phyloP scores from a whole-genome alignment of 1,140 invertebrate genomes.

The Tetramorium simillimum region DNA sequence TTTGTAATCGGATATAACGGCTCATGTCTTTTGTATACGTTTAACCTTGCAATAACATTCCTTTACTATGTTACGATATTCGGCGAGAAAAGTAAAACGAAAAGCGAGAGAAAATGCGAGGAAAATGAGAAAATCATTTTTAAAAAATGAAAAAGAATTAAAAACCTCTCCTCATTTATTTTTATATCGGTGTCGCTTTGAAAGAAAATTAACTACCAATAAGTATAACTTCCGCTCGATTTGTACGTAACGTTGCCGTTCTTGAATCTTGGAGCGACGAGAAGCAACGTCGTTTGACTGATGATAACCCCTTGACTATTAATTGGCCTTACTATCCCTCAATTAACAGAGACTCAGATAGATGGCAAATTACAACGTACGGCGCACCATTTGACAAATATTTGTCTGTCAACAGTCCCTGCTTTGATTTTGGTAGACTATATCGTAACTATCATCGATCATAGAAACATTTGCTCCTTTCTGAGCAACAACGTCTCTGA shows the following conservation, averaged over 20 bases:
- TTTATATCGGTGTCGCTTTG: background rate
- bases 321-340: slow-evolving; percentile 71
- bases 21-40: slow-evolving; percentile 45
- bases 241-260: background rate
- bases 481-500: no score
- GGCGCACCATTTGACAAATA: slow-evolving; percentile 68
- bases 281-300: slow-evolving; percentile 22
- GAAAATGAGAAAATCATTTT: background rate
- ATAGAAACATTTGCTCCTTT: background rate
- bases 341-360: slow-evolving; percentile 66
- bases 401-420: slow-evolving; percentile 66
- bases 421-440: slow-evolving; percentile 21
- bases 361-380: slow-evolving; percentile 66
- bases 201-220: background rate
- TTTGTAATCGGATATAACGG: slow-evolving; percentile 49
- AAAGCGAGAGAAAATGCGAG: background rate
- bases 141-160: background rate
- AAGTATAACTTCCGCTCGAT: background rate
- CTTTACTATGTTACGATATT: background rate
- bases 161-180: background rate
- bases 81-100: background rate
- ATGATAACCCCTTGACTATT: slow-evolving; percentile 66
- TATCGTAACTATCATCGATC: background rate
- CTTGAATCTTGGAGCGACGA: background rate
- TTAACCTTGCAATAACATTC: slow-evolving; percentile 43